Percentiles rank a stretch among this genome's conserved stretches.
These are phyloP conservation scores for Chiridota heheva DNA, from an alignment of 35 echinoderm and acorn worm genomes.

Conservation along the genomic window DNA sequence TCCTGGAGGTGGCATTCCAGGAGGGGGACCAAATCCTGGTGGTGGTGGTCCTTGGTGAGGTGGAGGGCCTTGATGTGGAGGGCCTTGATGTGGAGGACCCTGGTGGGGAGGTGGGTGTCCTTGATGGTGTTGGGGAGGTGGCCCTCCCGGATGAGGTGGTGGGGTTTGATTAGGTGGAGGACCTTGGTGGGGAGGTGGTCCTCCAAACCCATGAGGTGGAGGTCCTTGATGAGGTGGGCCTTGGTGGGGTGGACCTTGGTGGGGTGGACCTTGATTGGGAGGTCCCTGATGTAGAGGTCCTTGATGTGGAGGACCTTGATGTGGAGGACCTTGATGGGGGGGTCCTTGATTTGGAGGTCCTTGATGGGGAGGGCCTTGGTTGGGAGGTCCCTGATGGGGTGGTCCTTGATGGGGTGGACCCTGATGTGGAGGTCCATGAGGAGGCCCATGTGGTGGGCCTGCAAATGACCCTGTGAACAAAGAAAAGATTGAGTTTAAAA, in stretches of 20 bases:
- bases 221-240: slow-evolving; percentile 13
- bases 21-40: slow-evolving; percentile 46
- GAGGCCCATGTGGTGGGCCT: neutral
- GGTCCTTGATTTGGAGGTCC: neutral
- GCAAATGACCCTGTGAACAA: neutral
- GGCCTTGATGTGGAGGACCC: slow-evolving; percentile 44
- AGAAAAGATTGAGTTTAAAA: neutral
- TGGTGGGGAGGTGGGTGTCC: slow-evolving; percentile 16
- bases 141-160: slow-evolving; percentile 34
- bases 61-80: slow-evolving; percentile 48
- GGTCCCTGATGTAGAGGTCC: slow-evolving; percentile 16
- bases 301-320: slow-evolving; percentile 7
- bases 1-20: slow-evolving; percentile 17
- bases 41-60: slow-evolving; percentile 32
- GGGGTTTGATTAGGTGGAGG: neutral
- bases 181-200: slow-evolving; percentile 3
- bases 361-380: slow-evolving; percentile 2
- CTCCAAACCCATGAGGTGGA: neutral
- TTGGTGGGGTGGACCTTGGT: neutral
- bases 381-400: slow-evolving; percentile 19
- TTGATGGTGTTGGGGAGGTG: slow-evolving; percentile 24
- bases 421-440: neutral
- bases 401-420: slow-evolving; percentile 31
- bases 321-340: neutral
- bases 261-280: neutral